These are phyloP conservation scores for Acanthurus tractus DNA, from an alignment of 2,797 vertebrate species.

Conservation along the genomic window DNA sequence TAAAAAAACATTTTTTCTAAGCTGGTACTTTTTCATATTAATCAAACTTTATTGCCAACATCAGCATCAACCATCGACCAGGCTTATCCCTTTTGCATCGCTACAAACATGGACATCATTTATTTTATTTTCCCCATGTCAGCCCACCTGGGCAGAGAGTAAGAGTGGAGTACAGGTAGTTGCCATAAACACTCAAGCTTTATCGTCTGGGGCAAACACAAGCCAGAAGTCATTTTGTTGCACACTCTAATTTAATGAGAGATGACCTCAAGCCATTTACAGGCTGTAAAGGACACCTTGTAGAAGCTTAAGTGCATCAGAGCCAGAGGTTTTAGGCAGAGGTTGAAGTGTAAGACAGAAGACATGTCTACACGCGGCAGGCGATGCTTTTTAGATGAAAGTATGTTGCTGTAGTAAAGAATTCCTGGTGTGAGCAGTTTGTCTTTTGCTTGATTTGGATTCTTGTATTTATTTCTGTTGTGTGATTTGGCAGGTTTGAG, in stretches of 20 bases:
- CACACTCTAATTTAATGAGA: slow-evolving; percentile 76
- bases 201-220: slow-evolving; percentile 63
- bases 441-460: slow-evolving; percentile 1
- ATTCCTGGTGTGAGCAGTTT: slow-evolving; percentile 13
- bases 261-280: slow-evolving; percentile 81
- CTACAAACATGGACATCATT: slow-evolving; percentile 37
- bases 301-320: slow-evolving; percentile 66
- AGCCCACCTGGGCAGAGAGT: slow-evolving; percentile 61
- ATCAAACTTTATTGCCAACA: not conserved
- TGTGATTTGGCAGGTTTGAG: slow-evolving; percentile 9
- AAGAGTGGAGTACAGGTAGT: slow-evolving; percentile 55
- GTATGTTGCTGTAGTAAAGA: not conserved
- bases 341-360: slow-evolving; percentile 47
- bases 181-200: slow-evolving; percentile 73
- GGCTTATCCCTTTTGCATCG: not conserved
- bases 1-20: not conserved
- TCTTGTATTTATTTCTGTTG: not conserved
- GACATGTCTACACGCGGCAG: not conserved
- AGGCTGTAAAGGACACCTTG: slow-evolving; percentile 74
- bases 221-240: slow-evolving; percentile 70
- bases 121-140: slow-evolving; percentile 42
- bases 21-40: slow-evolving; percentile 13
- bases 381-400: not conserved
- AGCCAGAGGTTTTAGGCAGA: slow-evolving; percentile 53
- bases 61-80: slow-evolving; percentile 16